Base-by-base conservation (phyloP, 2,888 invertebrate genomes). In the Ctena decussata region DNA sequence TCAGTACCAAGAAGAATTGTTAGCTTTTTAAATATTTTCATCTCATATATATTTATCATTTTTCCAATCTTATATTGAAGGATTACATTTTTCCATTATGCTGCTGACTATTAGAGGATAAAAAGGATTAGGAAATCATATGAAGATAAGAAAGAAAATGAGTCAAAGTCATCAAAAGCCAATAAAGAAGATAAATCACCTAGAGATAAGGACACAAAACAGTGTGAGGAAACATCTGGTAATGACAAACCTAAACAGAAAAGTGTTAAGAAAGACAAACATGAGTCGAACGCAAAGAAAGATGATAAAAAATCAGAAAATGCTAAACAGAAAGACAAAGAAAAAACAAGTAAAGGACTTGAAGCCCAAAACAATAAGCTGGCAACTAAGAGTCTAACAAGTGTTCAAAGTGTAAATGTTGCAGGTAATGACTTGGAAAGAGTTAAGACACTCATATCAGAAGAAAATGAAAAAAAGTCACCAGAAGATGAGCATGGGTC, bases 381-480 rank as follows among this genome's bases (percentile, higher is more conserved):
- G 18, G 24, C 12, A 32, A 18, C 76, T 30, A 78, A 72, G 57
- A 88, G 88, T 84, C 73, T 60, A 11, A 46, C 77, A 32, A 88
- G 88, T 84, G 74, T 84, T 65, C 79, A 88, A 39, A 86, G 85
- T 73, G 73, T 60, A 6, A 82, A 82, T 46, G 76, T 73, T 35
- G 49, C 65, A 32, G 76, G 79, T 32, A 84, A 82, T 86, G 85
- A 86, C 76, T 39, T 88, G 32, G 88, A 88, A 75, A 82, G 84
- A 71, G 88, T 88, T 15, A 84, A 86, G 49, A 88, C 88, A 37
- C 53, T 88, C 70, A 84, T 88, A n/a, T 88, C 88, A 60, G 87
- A 88, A 60, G 81, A 85, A 30, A 76, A 85, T 24, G 79, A 87
- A 65, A 65, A 24, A 18, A 35, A 77, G n/a, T 35, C 53, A 77